These are phyloP conservation scores for Falco columbarius DNA, from an alignment of 2,797 vertebrate genomes.

Conservation along the genomic window DNA sequence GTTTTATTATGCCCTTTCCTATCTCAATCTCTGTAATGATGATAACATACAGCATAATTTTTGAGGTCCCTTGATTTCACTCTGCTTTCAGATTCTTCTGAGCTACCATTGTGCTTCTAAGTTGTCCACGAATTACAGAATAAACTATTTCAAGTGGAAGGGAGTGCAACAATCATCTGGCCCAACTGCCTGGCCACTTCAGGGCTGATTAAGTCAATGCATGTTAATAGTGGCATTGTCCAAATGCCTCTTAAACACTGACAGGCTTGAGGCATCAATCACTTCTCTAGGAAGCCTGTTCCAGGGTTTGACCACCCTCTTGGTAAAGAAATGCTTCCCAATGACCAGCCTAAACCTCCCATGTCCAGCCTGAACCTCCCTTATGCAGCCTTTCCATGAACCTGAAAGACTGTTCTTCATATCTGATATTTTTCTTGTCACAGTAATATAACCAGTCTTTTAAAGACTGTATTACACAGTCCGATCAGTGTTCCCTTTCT, in stretches of 20 bases:
- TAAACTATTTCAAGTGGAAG: neutral
- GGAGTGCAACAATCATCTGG: neutral
- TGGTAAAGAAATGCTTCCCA: neutral
- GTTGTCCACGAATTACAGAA: neutral
- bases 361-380: neutral
- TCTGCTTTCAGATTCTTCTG: neutral
- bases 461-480: neutral
- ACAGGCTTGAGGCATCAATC: neutral
- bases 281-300: neutral
- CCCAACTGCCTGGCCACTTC: neutral
- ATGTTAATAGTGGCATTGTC: neutral
- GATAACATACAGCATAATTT: neutral
- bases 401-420: neutral
- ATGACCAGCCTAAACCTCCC: neutral
- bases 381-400: neutral
- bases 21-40: neutral
- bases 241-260: neutral
- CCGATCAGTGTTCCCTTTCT: neutral
- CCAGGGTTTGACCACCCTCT: neutral
- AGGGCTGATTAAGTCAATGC: neutral
- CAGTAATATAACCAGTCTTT: neutral
- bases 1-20: neutral
- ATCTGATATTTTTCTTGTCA: neutral
- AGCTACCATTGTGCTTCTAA: neutral
- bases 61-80: neutral